Base-by-base conservation (phyloP, 2,113 vertebrate genomes). In the Platichthys stellatus region DNA sequence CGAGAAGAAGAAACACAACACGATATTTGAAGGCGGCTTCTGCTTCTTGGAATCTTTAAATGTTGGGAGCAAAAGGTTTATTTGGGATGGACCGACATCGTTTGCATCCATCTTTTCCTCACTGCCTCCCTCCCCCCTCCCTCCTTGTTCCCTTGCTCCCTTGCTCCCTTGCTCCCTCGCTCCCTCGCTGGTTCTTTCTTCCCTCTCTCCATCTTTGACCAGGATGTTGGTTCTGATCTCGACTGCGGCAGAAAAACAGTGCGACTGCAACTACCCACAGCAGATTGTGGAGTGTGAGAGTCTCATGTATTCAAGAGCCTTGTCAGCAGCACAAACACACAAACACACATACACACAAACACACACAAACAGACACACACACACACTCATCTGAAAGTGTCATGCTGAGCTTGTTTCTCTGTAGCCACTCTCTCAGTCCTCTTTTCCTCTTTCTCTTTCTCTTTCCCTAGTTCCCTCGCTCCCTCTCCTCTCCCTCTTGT, bases 241-340 rank as follows among this genome's bases (percentile, higher is more conserved):
- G 21, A 74, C 63, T 82, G 81, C 64, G 28, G 82, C 78, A 80
- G 45, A 88, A 72, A 83, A 76, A 61, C 66, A 28, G 76, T 56
- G 72, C 65, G 61, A 72, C 79, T 86, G 80, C 63, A 85, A 85
- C 78, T 60, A 88, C 75, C 54, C 54, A 58, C 76, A 83, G 77
- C 89, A 89, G 91, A 90, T 89, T 87, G 89, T 76, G 69, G 69
- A 81, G 88, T 89, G 83, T 85, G 88, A 88, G 91, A 67, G 86
- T 85, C 70, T 70, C 78, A 38, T 85, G 81, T 70, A 89, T 90
- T 87, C 88, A 88, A 60, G 56, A 85, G 73, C 72, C 67, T 76
- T 71, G 78, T 81, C 82, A 87, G 83, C 75, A 17, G 28, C 65
- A 45, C 63, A 69, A 72, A 62, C 71, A 66, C 76, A 28, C 67